Evolutionary conservation across 2,888 invertebrate genomes (phyloP).

Genomic region (Epinotia bilunana): DNA sequence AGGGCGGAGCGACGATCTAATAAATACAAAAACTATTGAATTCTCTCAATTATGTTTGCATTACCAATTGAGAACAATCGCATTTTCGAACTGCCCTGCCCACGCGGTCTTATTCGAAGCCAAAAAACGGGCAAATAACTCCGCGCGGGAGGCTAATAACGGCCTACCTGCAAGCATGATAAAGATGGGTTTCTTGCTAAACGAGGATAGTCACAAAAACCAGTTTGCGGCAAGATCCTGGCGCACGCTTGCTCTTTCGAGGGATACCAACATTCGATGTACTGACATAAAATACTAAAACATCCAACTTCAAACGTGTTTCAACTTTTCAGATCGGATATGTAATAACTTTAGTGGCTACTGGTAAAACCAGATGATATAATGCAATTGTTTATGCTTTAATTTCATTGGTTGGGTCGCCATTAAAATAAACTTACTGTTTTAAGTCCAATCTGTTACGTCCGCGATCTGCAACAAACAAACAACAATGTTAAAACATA

Average conservation of each 20-base stretch:
- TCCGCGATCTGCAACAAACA: constrained; percentile 54
- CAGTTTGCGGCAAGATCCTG: constrained; percentile 39
- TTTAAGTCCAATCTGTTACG: constrained; percentile 49
- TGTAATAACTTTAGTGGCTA: not conserved
- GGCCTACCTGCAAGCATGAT: constrained; percentile 39
- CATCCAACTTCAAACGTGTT: not conserved
- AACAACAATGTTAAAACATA: constrained; percentile 30
- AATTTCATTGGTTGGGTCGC: constrained; percentile 13
- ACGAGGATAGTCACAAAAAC: constrained; percentile 39
- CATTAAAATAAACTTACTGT: constrained; percentile 52
- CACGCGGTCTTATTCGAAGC: constrained; percentile 7
- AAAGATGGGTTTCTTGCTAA: constrained; percentile 43
- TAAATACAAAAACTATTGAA: constrained; percentile 23
- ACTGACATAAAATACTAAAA: constrained; percentile 19
- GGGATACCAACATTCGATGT: constrained; percentile 31
- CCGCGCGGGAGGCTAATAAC: constrained; percentile 34
- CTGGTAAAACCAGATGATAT: not conserved
- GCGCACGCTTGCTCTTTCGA: constrained; percentile 26
- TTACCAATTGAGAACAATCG: constrained; percentile 31
- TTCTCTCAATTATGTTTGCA: constrained; percentile 23
- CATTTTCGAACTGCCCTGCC: constrained; percentile 26
- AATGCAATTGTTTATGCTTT: not conserved
- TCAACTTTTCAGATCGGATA: too few relatives aligned
- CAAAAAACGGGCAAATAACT: constrained; percentile 35
- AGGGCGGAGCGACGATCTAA: constrained; percentile 20